A percentile compares a stretch with the other conserved stretches of the same genome.
Evolutionary conservation across 2,888 invertebrate species (phyloP).

Genomic region (Lamproptera curius): DNA sequence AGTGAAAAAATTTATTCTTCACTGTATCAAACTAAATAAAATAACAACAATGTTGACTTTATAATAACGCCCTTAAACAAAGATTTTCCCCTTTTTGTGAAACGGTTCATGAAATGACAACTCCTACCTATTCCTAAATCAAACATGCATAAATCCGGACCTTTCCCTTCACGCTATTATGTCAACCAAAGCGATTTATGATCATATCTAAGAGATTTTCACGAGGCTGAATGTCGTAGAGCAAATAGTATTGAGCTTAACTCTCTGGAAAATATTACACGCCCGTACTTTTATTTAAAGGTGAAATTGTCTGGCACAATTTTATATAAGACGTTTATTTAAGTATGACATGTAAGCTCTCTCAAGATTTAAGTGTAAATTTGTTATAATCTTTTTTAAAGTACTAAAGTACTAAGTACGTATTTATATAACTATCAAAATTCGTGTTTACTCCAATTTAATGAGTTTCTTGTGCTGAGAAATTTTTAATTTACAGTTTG

Average conservation of each 20-base stretch:
- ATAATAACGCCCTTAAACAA: constrained; percentile 1
- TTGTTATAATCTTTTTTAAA: too few relatives aligned
- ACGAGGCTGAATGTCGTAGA: constrained; percentile 54
- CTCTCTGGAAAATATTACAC: constrained; percentile 32
- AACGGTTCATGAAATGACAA: constrained; percentile 41
- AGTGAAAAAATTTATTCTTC: too few relatives aligned
- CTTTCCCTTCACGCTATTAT: constrained; percentile 71
- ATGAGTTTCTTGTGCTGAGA: too few relatives aligned
- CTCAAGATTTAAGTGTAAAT: too few relatives aligned
- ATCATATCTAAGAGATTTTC: constrained; percentile 70
- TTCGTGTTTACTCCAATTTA: too few relatives aligned
- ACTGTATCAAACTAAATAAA: too few relatives aligned
- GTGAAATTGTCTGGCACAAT: not conserved
- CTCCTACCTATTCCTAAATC: constrained; percentile 63
- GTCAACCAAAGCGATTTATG: constrained; percentile 74
- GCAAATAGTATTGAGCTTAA: constrained; percentile 59
- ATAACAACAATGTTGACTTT: too few relatives aligned
- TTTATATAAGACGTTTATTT: too few relatives aligned
- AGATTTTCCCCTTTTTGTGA: constrained; percentile 11
- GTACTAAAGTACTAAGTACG: too few relatives aligned
- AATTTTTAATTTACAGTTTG: too few relatives aligned
- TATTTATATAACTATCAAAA: too few relatives aligned
- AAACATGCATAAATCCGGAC: constrained; percentile 72
- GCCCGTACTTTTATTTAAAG: constrained; percentile 24
- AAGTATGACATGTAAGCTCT: too few relatives aligned